Base-by-base conservation (phyloP, 2,888 invertebrate genomes). In the Galeopsomyia nigrocyanea region DNA sequence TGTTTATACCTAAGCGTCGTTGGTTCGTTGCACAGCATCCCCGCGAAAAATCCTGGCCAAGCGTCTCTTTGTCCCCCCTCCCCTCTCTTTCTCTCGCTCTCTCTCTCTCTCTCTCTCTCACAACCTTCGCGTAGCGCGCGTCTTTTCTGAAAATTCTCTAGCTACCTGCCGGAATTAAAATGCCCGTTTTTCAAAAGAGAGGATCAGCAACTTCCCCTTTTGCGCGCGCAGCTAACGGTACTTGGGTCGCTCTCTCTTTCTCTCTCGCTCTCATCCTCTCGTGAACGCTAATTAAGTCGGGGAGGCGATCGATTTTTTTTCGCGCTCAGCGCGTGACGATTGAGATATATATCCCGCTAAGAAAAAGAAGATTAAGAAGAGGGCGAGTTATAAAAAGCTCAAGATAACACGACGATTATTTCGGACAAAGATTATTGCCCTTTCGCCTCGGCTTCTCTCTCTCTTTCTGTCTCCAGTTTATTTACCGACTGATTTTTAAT, bases 211-310 rank as follows among this genome's bases (percentile, higher is more conserved):
- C 7, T 39, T 39, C 10, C 39, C 13, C 39, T 13, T 7, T 13
- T 39, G 26, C 39, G 39, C 39, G 13, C 13, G 39, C 39, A 10
- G 10, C 39, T 10, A 39, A 13, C 39, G 74, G 58, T 73, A 75
- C 75, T 73, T 75, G 51, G 19, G 14, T 2, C 72, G 68, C 71
- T 63, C 71, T 64, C 66, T 55, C 22, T 75, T 58, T 73, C 76
- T 73, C 73, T 76, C 26, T 63, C 58, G 26, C 62, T 26, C 70
- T 39, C 17, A 19, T 3, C 39, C 39, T 39, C 39, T 9, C 39
- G 1, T 13, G 39, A 7, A 39, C 39, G 39, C 39, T 39, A 39
- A 39, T 39, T 39, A 39, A 39, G 39, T 39, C 10, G 39, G 31
- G 39, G 10, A 39, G 13, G 7, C 39, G 39, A 39, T 39, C 39